A percentile compares a stretch with the other conserved stretches of the same genome.
Conservation (phyloP, 2,797 vertebrate species). For the Coendou prehensilis region DNA sequence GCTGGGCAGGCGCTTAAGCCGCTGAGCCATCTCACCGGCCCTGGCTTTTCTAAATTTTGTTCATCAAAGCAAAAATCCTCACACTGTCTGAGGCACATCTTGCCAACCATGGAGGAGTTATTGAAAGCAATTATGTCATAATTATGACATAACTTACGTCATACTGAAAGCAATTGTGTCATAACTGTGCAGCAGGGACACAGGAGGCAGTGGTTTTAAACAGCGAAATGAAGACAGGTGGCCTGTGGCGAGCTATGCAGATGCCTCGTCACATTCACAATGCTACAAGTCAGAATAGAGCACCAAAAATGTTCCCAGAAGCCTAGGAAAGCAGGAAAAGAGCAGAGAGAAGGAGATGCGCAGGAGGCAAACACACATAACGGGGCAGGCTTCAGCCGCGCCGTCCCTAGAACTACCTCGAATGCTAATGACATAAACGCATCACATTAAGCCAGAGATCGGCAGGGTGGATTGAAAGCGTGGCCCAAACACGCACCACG, state of each 20-base stretch:
- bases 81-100: neutral
- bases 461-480: no score
- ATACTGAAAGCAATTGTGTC: no score
- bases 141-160: no score
- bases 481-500: accelerated
- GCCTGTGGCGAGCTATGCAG: neutral
- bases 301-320: no score
- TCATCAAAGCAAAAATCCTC: neutral
- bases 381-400: neutral
- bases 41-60: neutral
- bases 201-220: neutral
- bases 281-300: neutral
- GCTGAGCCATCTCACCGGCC: no score
- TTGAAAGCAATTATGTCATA: neutral
- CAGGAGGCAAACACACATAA: neutral
- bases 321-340: neutral
- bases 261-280: no score
- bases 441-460: neutral
- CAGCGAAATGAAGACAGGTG: no score
- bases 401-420: accelerated
- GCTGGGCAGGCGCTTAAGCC: no score
- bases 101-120: no score
- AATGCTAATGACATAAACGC: neutral
- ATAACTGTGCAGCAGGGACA: neutral
- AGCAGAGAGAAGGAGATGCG: neutral